These are phyloP conservation scores for Thamnaconus septentrionalis DNA, from an alignment of 2,113 vertebrate genomes.

Conservation along the genomic window DNA sequence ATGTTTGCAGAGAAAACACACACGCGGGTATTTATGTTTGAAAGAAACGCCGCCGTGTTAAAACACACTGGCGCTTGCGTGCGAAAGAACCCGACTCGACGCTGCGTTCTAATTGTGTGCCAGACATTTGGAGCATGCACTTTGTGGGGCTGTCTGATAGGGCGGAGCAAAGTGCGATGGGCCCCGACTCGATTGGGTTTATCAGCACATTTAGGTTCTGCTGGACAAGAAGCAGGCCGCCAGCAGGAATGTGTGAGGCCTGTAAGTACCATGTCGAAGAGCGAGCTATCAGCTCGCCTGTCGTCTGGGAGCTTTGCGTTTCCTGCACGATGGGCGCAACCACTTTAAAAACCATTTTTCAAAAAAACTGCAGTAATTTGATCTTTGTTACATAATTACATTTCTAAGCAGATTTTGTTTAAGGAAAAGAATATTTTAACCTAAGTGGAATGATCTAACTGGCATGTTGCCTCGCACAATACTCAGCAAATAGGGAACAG, in stretches of 20 bases:
- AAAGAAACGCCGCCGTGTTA: not conserved
- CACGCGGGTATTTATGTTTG: not conserved
- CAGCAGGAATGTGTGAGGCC: constrained; percentile 60
- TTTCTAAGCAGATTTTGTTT: no score
- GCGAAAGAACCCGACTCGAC: not conserved
- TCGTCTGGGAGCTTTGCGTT: constrained; percentile 32
- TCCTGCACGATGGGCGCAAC: constrained; percentile 6
- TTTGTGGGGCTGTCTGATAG: constrained; percentile 35
- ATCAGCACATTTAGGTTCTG: constrained; percentile 51
- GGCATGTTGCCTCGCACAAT: no score
- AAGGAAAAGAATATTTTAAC: no score
- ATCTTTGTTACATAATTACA: no score
- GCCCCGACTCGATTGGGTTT: constrained; percentile 42
- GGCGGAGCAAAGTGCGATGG: constrained; percentile 45
- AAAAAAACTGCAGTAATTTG: no score
- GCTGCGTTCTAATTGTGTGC: constrained; percentile 22
- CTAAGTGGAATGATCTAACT: no score
- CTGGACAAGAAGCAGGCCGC: constrained; percentile 63
- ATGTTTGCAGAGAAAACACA: not conserved
- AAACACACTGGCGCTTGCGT: not conserved
- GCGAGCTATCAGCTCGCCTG: constrained; percentile 45
- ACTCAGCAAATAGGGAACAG: no score
- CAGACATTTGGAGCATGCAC: constrained; percentile 32
- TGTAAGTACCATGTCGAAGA: constrained; percentile 39
- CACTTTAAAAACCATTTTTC: no score